Evolutionary conservation across 2,113 vertebrate genomes (phyloP).

Genomic region (Podiceps cristatus): DNA sequence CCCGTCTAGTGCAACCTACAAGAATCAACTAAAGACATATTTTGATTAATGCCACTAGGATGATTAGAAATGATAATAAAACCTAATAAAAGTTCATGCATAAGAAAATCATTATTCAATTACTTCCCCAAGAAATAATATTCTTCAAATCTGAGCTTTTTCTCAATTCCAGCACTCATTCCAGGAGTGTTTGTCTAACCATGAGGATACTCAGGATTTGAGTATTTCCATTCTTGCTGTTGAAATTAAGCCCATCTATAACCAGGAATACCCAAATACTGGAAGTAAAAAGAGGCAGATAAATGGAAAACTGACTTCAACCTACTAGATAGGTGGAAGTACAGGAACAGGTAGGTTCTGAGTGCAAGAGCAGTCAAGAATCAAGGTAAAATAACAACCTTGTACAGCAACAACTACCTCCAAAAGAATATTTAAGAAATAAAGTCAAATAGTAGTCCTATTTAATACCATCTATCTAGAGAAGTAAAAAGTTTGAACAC

Average conservation of each 20-base stretch:
- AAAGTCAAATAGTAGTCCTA: fast-evolving
- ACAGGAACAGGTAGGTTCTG: neutral
- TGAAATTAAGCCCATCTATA: neutral
- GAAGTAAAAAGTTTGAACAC: neutral
- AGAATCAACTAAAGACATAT: neutral
- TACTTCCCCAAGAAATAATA: neutral
- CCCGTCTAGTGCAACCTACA: neutral
- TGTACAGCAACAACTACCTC: neutral
- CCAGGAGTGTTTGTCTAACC: neutral
- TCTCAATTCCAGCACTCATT: neutral
- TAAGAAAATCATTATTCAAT: neutral
- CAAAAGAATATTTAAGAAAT: neutral
- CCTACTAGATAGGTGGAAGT: neutral
- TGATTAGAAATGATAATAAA: neutral
- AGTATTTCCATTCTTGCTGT: neutral
- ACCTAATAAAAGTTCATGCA: neutral
- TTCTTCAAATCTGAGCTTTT: neutral
- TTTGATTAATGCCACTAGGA: neutral
- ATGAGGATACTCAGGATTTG: neutral
- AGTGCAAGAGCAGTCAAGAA: neutral
- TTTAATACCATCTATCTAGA: neutral
- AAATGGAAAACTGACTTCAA: neutral
- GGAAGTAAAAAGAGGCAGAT: neutral
- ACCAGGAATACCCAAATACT: neutral
- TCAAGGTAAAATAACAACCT: neutral